Conservation (phyloP, 2,113 vertebrate species). For the Leiothrix lutea region DNA sequence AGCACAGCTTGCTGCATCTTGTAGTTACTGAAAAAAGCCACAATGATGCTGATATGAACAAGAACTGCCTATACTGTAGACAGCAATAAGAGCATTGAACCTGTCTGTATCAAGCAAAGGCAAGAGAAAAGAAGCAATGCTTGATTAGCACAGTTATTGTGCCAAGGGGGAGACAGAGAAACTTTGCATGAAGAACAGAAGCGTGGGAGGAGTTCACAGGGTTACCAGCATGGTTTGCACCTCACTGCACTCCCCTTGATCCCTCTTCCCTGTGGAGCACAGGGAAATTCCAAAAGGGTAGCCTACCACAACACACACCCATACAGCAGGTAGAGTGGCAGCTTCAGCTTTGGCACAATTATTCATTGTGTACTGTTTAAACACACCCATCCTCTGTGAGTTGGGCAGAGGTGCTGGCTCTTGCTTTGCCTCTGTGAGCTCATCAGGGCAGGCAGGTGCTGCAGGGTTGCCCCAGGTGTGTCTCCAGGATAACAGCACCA, state of each 20-base stretch:
- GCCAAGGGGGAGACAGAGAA: background rate
- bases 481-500: background rate
- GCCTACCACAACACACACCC: fast-evolving
- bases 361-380: background rate
- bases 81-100: background rate
- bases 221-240: background rate
- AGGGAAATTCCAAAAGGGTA: background rate
- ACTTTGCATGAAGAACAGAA: background rate
- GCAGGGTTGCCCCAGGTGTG: fast-evolving
- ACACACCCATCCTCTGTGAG: background rate
- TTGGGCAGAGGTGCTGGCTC: background rate
- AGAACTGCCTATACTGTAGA: background rate
- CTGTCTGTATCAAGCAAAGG: background rate
- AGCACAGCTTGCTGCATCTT: background rate
- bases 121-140: background rate
- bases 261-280: background rate
- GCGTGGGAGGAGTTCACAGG: background rate
- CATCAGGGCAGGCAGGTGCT: background rate
- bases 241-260: background rate
- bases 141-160: background rate
- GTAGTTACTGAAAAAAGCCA: background rate
- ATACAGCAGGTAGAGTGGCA: background rate
- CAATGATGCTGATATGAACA: background rate
- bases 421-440: background rate
- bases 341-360: background rate